A percentile compares a stretch with the other conserved stretches of the same genome.
Conservation (phyloP, 2,113 vertebrate genomes). For the Leptobrachium leishanense region DNA sequence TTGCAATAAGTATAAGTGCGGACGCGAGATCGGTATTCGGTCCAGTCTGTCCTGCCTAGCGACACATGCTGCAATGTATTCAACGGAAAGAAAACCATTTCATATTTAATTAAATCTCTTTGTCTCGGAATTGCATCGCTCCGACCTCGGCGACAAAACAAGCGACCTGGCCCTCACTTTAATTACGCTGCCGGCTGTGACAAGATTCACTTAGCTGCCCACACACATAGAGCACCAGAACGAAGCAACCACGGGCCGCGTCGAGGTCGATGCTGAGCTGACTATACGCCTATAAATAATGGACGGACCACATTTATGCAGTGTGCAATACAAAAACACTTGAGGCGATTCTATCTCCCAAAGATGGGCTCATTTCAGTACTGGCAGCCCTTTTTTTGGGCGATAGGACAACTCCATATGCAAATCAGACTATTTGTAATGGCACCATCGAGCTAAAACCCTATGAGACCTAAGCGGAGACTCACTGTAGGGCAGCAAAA, state of each 20-base stretch:
- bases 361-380: no score
- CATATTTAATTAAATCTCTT: slow-evolving; percentile 38
- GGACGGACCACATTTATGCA: neutral
- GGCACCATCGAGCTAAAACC: no score
- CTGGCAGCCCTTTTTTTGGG: no score
- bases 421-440: no score
- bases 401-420: no score
- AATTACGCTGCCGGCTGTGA: slow-evolving; percentile 29
- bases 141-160: slow-evolving; percentile 16
- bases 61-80: neutral
- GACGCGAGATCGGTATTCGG: neutral
- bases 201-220: slow-evolving; percentile 26
- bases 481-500: no score
- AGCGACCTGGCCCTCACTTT: slow-evolving; percentile 5
- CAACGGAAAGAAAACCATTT: slow-evolving; percentile 7
- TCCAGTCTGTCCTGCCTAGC: neutral
- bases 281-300: slow-evolving; percentile 21
- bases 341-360: no score
- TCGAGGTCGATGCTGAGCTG: neutral
- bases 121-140: slow-evolving; percentile 41
- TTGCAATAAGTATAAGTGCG: neutral
- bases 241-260: neutral
- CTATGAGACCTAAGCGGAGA: no score
- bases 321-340: neutral
- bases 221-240: neutral